Base-by-base conservation (phyloP, 1,140 invertebrate species). In the Armadillidium nasatum region DNA sequence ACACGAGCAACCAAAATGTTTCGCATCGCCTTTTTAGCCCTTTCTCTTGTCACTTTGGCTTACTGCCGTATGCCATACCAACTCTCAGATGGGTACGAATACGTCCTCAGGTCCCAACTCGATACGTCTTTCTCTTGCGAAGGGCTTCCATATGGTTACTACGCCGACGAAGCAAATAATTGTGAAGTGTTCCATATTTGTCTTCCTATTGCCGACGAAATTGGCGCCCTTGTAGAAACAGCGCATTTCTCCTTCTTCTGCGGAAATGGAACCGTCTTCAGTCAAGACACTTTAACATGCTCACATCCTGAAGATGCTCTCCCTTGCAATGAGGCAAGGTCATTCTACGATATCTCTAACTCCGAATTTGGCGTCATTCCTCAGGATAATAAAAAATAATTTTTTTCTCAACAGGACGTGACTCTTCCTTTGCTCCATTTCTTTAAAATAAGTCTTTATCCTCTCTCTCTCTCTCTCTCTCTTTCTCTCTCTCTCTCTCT, bases 251-350 rank as follows among this genome's bases (percentile, higher is more conserved):
- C 19, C 0, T 78, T 44, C 72, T 70, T 79, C 45, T 78, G 76
- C 45, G 68, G 72, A 13, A 78, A 75, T 60, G 22, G 66, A 66
- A 78, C 68, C 44, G 21, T 78, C 23, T 78, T 74, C 68, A 69
- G 73, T 54, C 72, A 71, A 69, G 60, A 60, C 9, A 71, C 66
- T 10, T 44, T 68, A 15, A 43, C 66, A 15, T 74, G 72, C 44
- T 43, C 72, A 10, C 21, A 74, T 19, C 10, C 22, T 9, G 23
- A 75, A 19, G 69, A 70, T 7, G 72, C 72, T 9, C 74, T 78
- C 67, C 67, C 72, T 1, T 74, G 67, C 68, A n/a, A 4, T 22
- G 44, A 78, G 45, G 73, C 71, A 15, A 70, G 76, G 43, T 46
- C 72, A 7, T 71, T 73, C n/a, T 75, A 70, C 67, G 73, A 70